A percentile compares a stretch with the other conserved stretches of the same genome.
phyloP scores from a whole-genome alignment of 2,113 vertebrate genomes.

The Bufo bufo region DNA sequence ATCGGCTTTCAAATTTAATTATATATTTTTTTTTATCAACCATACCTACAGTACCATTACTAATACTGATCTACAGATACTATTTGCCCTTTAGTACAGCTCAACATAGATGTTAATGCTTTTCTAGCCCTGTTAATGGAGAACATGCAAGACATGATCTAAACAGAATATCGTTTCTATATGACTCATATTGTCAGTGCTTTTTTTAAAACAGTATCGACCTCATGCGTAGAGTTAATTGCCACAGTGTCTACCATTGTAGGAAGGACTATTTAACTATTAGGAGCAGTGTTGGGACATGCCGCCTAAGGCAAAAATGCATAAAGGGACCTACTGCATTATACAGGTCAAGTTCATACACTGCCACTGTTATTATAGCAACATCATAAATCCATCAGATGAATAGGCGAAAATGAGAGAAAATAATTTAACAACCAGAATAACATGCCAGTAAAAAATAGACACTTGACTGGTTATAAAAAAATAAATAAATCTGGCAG shows the following conservation, averaged over 20 bases:
- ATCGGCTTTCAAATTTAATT: constrained; percentile 18
- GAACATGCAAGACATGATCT: not conserved
- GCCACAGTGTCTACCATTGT: not conserved
- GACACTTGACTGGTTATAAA: not conserved
- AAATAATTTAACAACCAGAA: not conserved
- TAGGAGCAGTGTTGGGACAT: not conserved
- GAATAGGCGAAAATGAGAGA: not conserved
- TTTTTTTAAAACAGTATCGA: not conserved
- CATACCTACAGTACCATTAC: not conserved
- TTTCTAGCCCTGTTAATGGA: not conserved
- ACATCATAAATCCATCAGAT: not conserved
- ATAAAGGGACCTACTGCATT: not conserved
- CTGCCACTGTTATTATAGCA: not conserved
- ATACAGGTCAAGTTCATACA: not conserved
- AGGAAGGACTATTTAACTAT: not conserved
- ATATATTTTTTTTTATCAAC: constrained; percentile 3
- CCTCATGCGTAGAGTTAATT: not conserved
- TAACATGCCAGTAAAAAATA: not conserved
- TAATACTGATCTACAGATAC: not conserved
- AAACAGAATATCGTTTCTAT: not conserved
- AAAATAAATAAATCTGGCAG: not conserved
- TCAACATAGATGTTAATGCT: not conserved
- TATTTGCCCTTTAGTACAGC: not conserved
- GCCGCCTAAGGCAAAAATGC: not conserved
- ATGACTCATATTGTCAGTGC: not conserved